Conservation (phyloP, 23 tunicate species). For the Trididemnum miniatum region DNA sequence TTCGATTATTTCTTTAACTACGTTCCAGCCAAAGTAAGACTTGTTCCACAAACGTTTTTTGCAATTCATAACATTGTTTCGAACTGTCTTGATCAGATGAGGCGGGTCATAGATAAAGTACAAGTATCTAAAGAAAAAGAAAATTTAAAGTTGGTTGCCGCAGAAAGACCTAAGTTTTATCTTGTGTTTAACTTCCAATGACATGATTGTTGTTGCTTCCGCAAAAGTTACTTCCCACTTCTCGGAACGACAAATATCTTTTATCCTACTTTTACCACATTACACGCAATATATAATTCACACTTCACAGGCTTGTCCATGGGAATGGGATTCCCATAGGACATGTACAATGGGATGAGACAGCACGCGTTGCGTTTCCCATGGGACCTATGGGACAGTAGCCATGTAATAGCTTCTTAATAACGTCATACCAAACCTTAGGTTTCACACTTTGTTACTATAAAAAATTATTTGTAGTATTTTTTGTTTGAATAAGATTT, state of each 20-base stretch:
- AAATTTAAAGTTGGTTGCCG: background rate
- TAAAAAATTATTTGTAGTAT: too few species aligned
- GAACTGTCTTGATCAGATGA: background rate
- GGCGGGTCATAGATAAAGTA: background rate
- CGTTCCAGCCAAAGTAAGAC: background rate
- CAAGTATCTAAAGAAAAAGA: background rate
- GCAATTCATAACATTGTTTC: conserved; percentile 2
- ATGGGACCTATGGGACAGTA: background rate
- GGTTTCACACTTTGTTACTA: background rate
- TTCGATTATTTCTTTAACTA: background rate
- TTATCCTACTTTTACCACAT: background rate
- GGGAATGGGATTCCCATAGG: too few species aligned
- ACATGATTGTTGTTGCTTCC: background rate
- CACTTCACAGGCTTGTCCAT: conserved; percentile 1
- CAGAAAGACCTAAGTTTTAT: background rate
- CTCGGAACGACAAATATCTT: too few species aligned
- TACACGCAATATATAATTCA: background rate
- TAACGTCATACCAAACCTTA: background rate
- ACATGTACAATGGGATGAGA: background rate
- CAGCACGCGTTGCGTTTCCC: background rate
- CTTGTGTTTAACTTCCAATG: background rate
- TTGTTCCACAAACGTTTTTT: conserved; percentile 7
- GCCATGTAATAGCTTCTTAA: background rate
- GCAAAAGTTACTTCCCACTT: background rate
- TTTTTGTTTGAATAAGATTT: too few species aligned